Evolutionary conservation across 1,140 invertebrate species (phyloP), one percentile per base, ranked within the genome.

Genomic region (Mycetomoellerius zeteki): DNA sequence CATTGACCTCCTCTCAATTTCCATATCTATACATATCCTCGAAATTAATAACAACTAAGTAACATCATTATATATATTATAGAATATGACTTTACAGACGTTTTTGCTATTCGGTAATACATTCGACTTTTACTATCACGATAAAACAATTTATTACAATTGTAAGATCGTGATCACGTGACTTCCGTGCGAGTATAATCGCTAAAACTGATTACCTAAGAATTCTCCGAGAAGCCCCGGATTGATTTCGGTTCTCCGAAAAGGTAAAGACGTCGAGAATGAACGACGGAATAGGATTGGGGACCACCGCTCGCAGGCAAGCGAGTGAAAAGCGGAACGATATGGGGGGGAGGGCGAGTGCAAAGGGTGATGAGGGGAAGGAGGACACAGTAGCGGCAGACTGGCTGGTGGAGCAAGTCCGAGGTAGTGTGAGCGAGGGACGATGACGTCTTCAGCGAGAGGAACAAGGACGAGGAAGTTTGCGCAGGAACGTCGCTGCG

Each of bases 391-490:
- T 47, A 80, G 67, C 52, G 52, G 52, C 80, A 73, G 67, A 82
- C 80, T 73, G 67, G 50, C 78, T 72, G 47, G 76, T 67, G 77
- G 21, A 73, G 67, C 52, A 21, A 73, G 64, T 82, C 37, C 67
- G 52, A 58, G 50, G 27, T 30, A 65, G 43, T n/a, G 60, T 33
- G 80, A 73, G 80, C 33, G 77, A 58, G 67, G 67, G 33, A 82
- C 24, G 24, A 47, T 54, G 52, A 58, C 47, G 64, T 56, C 21
- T 81, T 21, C 52, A 2, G 21, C 6, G 67, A 72, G 67, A 60
- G 37, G 6, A 58, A 82, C 33, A 56, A 82, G 52, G 78, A 82
- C 21, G n/a, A 56, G 14, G n/a, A 67, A 71, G 21, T 43, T 58
- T 5, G 33, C 65, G 24, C 78, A 82, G 78, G 78, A 82, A 33